phyloP scores from a whole-genome alignment of 30 jellyfish, hydroid and myxozoan genomes.

The Aurelia aurita region DNA sequence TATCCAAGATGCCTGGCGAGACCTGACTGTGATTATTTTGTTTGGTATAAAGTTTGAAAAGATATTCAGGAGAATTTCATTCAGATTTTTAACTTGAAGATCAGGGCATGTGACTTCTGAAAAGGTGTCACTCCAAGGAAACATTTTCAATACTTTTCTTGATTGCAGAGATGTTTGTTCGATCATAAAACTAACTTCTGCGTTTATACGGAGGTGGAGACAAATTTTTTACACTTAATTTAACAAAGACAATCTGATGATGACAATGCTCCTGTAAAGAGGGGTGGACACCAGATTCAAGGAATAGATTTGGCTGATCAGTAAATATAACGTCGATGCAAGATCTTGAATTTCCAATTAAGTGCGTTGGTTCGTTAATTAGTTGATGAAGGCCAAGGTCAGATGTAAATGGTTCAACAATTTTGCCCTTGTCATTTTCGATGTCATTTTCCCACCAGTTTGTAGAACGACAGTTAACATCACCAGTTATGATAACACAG shows the following conservation, averaged over 20 bases:
- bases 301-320: constrained; percentile 47
- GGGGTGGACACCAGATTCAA: no score
- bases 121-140: constrained; percentile 12
- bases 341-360: constrained; percentile 44
- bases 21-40: constrained; percentile 22
- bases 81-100: constrained; percentile 32
- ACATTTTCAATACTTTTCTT: constrained; percentile 27
- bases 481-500: background rate
- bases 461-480: background rate
- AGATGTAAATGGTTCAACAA: constrained; percentile 14
- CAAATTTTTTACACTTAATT: constrained; percentile 10
- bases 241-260: constrained; percentile 26
- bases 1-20: no score
- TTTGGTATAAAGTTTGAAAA: constrained; percentile 63
- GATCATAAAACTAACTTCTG: constrained; percentile 32
- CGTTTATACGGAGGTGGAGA: constrained; percentile 43
- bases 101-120: constrained; percentile 19
- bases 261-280: no score
- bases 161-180: constrained; percentile 18
- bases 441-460: constrained; percentile 37
- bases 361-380: constrained; percentile 30
- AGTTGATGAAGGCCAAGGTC: constrained; percentile 30
- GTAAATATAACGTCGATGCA: constrained; percentile 43
- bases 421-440: constrained; percentile 35
- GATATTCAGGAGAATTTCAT: constrained; percentile 41